Evolutionary conservation across 2,888 invertebrate genomes (phyloP).

Genomic region (Cyrtodaria siliqua): DNA sequence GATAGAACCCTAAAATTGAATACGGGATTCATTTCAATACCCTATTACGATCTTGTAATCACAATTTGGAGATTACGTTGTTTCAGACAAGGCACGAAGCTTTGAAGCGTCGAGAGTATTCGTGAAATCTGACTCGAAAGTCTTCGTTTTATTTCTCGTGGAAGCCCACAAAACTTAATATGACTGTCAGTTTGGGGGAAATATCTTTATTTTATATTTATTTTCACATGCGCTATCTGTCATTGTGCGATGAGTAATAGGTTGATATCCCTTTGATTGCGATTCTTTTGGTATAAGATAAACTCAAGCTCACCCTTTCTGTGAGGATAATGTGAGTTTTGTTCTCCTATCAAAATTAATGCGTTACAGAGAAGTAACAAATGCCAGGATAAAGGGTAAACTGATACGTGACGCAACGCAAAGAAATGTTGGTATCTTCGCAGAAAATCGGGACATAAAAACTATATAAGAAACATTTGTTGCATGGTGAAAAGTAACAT

Average conservation of each 20-base stretch:
- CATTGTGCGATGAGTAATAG: conserved; percentile 9
- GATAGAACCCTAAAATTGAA: conserved; percentile 23
- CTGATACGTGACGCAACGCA: conserved; percentile 19
- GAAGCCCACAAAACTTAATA: conserved; percentile 36
- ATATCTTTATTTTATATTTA: conserved; percentile 46
- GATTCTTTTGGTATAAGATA: conserved; percentile 4
- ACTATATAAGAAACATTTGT: no score
- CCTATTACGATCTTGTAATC: conserved; percentile 8
- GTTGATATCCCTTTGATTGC: conserved; percentile 4
- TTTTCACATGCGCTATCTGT: conserved; percentile 16
- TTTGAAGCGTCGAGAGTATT: neutral
- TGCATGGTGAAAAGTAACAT: no score
- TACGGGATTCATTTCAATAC: conserved; percentile 7
- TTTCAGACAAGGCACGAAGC: neutral
- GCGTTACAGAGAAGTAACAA: conserved; percentile 14
- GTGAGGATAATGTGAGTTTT: conserved; percentile 1
- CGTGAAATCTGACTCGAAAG: neutral
- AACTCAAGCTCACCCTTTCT: conserved; percentile 2
- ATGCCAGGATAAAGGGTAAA: conserved; percentile 12
- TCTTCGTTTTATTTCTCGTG: conserved; percentile 28
- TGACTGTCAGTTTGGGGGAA: conserved; percentile 25
- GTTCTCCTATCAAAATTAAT: conserved; percentile 2
- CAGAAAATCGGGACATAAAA: no score
- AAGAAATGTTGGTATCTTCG: no score
- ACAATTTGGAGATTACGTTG: conserved; percentile 5